Base-by-base conservation (phyloP, 2,888 invertebrate genomes). In the Amphipyra berbera region DNA sequence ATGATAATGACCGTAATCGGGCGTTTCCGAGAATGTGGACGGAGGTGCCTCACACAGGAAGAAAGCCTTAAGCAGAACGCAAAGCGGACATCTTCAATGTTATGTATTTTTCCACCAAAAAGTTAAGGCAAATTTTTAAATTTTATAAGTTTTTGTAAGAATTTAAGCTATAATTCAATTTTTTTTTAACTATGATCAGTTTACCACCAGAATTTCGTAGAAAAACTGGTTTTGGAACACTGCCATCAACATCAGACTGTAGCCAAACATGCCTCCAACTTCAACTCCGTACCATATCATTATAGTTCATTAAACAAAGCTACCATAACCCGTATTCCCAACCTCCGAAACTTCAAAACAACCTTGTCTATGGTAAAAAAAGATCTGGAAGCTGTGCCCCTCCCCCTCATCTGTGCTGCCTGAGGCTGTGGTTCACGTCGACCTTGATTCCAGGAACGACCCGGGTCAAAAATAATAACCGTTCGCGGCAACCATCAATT, bases 371-470 rank as follows among this genome's bases (percentile, higher is more conserved):
- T 80, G 57, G 68, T 62, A 73, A 81, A 84, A 82, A 83, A 78
- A 84, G 82, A 82, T 86, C 82, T 88, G 86, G 87, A 76, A 89
- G 87, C 88, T 75, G 63, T 60, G 78, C 80, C 74, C 83, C 87
- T 78, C 89, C 90, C 83, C 72, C 83, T 89, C 89, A 90, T 87
- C 86, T 88, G 88, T 87, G 66, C 30, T 53, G 87, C 89, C 88
- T 67, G 79, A 78, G 88, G 90, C 85, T 70, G 60, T 70, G 70
- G 72, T 74, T 76, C 82, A 79, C 64, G 76, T 81, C 88, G 88
- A 89, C 89, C 88, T 90, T 87, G 83, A 76, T 87, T 90, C 90
- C 89, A 73, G 86, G 89, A 90, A 90, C 79, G 62, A 64, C 81
- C 75, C 84, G 83, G 88, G 86, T 88, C 90, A 88, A 84, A 77